Base-by-base conservation (phyloP, 2,888 invertebrate species). In the Mactromeris polynyma region DNA sequence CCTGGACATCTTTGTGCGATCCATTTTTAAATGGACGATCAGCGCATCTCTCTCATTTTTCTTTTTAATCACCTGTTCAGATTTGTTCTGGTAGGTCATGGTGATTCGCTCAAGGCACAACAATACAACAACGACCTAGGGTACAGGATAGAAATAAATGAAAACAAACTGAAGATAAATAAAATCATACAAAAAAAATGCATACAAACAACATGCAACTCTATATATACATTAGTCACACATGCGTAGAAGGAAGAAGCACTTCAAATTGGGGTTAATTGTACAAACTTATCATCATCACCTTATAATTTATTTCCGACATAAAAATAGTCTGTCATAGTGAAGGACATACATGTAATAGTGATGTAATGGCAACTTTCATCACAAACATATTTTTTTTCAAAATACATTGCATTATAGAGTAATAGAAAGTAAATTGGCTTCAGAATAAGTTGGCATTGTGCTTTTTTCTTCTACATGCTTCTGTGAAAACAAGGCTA, bases 61-160 rank as follows among this genome's bases (percentile, higher is more conserved):
- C 93, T 94, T 90, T 92, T 95, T 95, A 54, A 94, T 93, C 73
- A 93, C 87, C 90, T 94, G 94, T 88, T 94, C 94, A 81, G 93
- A 93, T 90, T 94, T 93, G 86, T 94, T 92, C 91, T 90, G 93
- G 92, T 91, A 91, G 64, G 92, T 92, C 93, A 94, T 93, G 91
- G 85, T 89, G 82, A 58, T 31, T 21, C 33, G 73, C n/a, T 38
- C 54, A 40, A 86, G 38, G 54, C 7, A 36, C 31, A 26, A 86
- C 81, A 36, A 40, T 33, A 69, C 80, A 36, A 69, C 80, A 36
- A 77, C 81, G 73, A 77, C 77, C 81, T 81, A 36, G 51, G 83
- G 36, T 83, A 83, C 83, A 83, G 33, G 77, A 83, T 42, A 83
- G 83, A 83, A 83, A 83, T 83, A 73, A 83, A 83, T 73, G 42